A percentile compares a stretch with the other conserved stretches of the same genome.
phyloP scores from a whole-genome alignment of 1,140 invertebrate genomes.

The Drosophila pachea region DNA sequence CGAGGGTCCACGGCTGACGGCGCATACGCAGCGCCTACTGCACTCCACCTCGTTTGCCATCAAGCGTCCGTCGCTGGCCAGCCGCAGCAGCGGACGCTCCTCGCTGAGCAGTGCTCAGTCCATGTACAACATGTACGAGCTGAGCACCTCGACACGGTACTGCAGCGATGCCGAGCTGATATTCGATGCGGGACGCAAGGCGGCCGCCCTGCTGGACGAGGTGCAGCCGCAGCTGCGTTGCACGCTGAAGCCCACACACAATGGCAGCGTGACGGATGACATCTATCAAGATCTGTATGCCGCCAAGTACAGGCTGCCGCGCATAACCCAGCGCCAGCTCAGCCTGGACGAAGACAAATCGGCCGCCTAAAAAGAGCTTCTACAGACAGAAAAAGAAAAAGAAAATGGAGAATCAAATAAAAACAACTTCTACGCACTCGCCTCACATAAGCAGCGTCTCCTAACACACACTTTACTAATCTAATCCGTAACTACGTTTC shows the following conservation, averaged over 20 bases:
- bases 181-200: slow-evolving; percentile 62
- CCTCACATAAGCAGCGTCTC: slow-evolving; percentile 29
- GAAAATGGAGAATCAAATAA: neutral
- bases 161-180: slow-evolving; percentile 64
- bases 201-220: slow-evolving; percentile 65
- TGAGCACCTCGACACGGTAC: slow-evolving; percentile 46
- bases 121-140: slow-evolving; percentile 70
- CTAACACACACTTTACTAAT: slow-evolving; percentile 14
- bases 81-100: slow-evolving; percentile 60
- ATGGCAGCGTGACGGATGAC: slow-evolving; percentile 45
- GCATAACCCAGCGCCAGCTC: slow-evolving; percentile 54
- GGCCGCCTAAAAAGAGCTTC: slow-evolving; percentile 24
- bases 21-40: slow-evolving; percentile 62
- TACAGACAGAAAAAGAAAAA: neutral
- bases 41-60: slow-evolving; percentile 76
- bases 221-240: slow-evolving; percentile 64
- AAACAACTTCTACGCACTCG: slow-evolving; percentile 12
- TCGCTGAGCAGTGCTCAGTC: slow-evolving; percentile 72
- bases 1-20: slow-evolving; percentile 53
- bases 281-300: slow-evolving; percentile 64
- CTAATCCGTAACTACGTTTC: slow-evolving; percentile 22
- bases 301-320: slow-evolving; percentile 58
- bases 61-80: slow-evolving; percentile 68
- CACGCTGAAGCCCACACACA: slow-evolving; percentile 55
- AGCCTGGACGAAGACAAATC: slow-evolving; percentile 59